Conservation (phyloP, 37 sponge, comb jelly and placozoan genomes). For the Ianthella basta region DNA sequence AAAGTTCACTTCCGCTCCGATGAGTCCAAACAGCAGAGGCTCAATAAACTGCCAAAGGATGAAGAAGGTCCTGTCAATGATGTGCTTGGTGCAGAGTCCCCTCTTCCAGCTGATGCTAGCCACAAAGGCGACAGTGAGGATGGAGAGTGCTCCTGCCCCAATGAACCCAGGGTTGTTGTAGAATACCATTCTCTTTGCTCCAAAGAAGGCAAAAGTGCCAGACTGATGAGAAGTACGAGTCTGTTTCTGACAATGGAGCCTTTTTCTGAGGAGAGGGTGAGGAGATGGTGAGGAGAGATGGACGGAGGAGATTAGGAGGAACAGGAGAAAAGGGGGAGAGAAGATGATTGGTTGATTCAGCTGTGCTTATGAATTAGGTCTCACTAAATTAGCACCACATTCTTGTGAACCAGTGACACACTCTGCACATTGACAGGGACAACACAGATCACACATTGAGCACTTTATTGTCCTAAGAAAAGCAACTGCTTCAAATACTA, state of each 20-base stretch:
- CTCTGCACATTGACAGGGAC: no score
- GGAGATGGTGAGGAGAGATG: no score
- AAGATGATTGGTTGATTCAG: no score
- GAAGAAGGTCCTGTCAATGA: constrained; percentile 52
- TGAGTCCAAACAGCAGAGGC: constrained; percentile 84
- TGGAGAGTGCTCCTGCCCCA: constrained; percentile 66
- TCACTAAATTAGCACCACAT: no score
- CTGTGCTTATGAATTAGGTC: no score
- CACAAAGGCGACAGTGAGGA: constrained; percentile 52
- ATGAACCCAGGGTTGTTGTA: constrained; percentile 44
- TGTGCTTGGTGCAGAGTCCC: constrained; percentile 44
- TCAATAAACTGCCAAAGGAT: constrained; percentile 89
- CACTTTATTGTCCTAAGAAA: no score
- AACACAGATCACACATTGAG: no score
- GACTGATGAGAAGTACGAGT: constrained; percentile 29
- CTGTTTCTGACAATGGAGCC: constrained; percentile 54
- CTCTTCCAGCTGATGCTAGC: constrained; percentile 56
- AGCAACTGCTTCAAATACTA: no score
- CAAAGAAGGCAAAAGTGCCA: constrained; percentile 56
- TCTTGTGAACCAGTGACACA: no score
- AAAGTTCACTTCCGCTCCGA: background rate
- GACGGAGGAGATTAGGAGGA: no score
- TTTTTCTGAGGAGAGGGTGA: no score
- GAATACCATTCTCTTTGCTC: constrained; percentile 18
- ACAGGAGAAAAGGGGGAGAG: no score